phyloP scores from a whole-genome alignment of 1,140 invertebrate genomes.

The Cepaea nemoralis region DNA sequence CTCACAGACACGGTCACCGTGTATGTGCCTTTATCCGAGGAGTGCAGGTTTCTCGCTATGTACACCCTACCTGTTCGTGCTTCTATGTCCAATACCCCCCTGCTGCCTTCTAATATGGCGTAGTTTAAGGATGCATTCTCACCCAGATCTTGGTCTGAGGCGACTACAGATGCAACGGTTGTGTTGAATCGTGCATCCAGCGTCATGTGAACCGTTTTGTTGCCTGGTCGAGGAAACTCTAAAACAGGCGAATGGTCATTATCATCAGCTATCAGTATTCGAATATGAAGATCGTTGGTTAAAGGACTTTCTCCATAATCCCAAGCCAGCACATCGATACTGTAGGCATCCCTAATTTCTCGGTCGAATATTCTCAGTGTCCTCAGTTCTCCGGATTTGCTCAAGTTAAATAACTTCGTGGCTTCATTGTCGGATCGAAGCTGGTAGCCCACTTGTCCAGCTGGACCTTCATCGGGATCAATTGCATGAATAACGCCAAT shows the following conservation, averaged over 20 bases:
- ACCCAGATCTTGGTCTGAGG: constrained; percentile 37
- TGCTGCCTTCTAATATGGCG: constrained; percentile 14
- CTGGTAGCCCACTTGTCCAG: constrained; percentile 36
- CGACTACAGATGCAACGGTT: constrained; percentile 28
- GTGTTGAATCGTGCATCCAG: constrained; percentile 18
- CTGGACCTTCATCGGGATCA: constrained; percentile 40
- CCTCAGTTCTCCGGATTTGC: constrained; percentile 28
- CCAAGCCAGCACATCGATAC: constrained; percentile 40
- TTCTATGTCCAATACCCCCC: constrained; percentile 39
- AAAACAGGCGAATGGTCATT: constrained; percentile 44
- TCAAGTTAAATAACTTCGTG: constrained; percentile 13
- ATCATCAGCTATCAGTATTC: constrained; percentile 36
- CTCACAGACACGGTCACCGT: constrained; percentile 30
- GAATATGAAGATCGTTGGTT: constrained; percentile 42
- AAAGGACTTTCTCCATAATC: constrained; percentile 30
- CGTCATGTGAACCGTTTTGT: constrained; percentile 30
- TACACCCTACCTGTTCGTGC: constrained; percentile 26
- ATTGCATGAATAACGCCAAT: constrained; percentile 44
- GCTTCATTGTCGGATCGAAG: constrained; percentile 41
- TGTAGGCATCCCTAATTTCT: constrained; percentile 34
- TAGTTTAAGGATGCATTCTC: constrained; percentile 40
- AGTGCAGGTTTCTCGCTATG: constrained; percentile 21
- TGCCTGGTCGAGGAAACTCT: constrained; percentile 11
- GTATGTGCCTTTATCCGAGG: constrained; percentile 35
- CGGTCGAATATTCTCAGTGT: constrained; percentile 39